These are phyloP conservation scores for Stichodactyla mertensii DNA, from an alignment of 64 coral and sea anemone species.

Conservation along the genomic window DNA sequence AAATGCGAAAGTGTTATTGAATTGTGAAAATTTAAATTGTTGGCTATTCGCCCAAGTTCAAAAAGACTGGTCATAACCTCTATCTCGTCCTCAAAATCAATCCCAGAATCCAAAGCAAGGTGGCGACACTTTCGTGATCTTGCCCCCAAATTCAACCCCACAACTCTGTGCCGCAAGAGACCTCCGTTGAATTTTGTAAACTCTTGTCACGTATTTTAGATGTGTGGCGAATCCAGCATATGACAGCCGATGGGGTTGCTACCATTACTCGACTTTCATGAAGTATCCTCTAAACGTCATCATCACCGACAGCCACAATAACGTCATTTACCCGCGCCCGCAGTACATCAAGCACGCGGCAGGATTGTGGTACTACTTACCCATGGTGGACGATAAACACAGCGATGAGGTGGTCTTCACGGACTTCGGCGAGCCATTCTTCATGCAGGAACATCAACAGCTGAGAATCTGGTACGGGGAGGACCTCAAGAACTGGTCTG, in stretches of 20 bases:
- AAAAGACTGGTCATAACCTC: no score
- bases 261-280: conserved; percentile 29
- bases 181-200: no score
- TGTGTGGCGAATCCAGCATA: conserved; percentile 38
- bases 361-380: conserved; percentile 72
- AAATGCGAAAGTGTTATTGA: no score
- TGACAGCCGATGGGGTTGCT: conserved; percentile 76
- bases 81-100: no score
- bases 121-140: no score
- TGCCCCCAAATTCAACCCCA: no score
- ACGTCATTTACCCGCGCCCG: conserved; percentile 48
- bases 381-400: conserved; percentile 52
- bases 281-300: conserved; percentile 49
- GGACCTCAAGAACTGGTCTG: conserved; percentile 44
- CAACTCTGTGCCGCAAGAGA: no score
- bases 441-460: conserved; percentile 14
- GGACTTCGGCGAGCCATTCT: conserved; percentile 54
- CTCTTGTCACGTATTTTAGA: background rate
- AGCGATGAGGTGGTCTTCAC: conserved; percentile 55
- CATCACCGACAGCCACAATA: conserved; percentile 50
- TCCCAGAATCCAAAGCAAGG: no score
- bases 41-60: no score
- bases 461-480: conserved; percentile 79
- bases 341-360: conserved; percentile 17
- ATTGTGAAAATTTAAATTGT: no score